phyloP scores from a whole-genome alignment of 2,797 vertebrate species.

The Diplodus sargus region DNA sequence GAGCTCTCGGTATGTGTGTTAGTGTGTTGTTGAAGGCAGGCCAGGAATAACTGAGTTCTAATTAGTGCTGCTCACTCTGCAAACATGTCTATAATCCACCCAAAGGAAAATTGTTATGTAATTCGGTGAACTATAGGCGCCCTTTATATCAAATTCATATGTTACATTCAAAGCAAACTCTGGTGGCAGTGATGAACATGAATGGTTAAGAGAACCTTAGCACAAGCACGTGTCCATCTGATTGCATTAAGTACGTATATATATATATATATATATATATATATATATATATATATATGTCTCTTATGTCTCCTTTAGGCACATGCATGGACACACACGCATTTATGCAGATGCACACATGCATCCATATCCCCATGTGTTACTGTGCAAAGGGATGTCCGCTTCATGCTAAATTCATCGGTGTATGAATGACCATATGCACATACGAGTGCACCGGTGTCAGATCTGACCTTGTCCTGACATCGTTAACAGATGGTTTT shows the following conservation, averaged over 20 bases:
- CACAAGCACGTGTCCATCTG: slow-evolving; percentile 25
- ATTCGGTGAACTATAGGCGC: slow-evolving; percentile 11
- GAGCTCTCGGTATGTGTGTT: slow-evolving; percentile 53
- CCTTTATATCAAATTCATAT: background rate
- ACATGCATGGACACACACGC: background rate
- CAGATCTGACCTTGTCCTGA: slow-evolving; percentile 47
- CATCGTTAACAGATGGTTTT: slow-evolving; percentile 39
- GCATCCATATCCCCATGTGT: slow-evolving; percentile 32
- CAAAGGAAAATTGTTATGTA: slow-evolving; percentile 33
- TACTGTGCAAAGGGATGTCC: slow-evolving; percentile 27
- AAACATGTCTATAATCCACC: slow-evolving; percentile 42
- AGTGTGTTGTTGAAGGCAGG: slow-evolving; percentile 50
- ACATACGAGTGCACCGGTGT: slow-evolving; percentile 35
- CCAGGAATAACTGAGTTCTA: slow-evolving; percentile 61
- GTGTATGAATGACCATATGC: slow-evolving; percentile 45
- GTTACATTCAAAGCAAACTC: slow-evolving; percentile 24
- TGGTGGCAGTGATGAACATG: slow-evolving; percentile 23
- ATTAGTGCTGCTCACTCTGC: slow-evolving; percentile 49
- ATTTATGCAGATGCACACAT: slow-evolving; percentile 34
- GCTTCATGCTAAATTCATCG: slow-evolving; percentile 37
- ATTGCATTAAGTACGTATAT: slow-evolving; percentile 28
- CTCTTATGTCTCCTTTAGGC: slow-evolving; percentile 20
- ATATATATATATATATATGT: slow-evolving; percentile 14
- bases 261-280: slow-evolving; percentile 12
- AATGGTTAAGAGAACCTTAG: slow-evolving; percentile 35